Evolutionary conservation across 2,888 invertebrate species (phyloP), one percentile per base, ranked within the genome.

Genomic region (Sceliomorpha sp.): DNA sequence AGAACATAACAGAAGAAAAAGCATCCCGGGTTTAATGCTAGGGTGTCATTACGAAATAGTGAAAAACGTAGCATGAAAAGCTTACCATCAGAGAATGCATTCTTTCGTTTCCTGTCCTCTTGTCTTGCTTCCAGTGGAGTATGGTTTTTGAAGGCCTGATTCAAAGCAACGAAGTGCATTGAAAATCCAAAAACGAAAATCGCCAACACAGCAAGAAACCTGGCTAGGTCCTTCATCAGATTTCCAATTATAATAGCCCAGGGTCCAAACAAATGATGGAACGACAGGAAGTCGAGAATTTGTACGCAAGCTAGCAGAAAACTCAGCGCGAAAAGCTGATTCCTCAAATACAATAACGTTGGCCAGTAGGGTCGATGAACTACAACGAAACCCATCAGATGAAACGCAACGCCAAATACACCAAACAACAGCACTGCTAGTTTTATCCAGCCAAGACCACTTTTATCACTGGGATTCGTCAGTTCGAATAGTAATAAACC

Each of bases 221-320:
- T 91, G n/a, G 96, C 96, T 77, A 98, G 90, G 89, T 98, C 98
- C 88, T 96, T 96, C 92, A 96, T 94, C 55, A 96, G 90, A 88
- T 96, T 96, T 13, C 98, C 96, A 83, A 99, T 99, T 88, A 99
- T 99, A 85, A 99, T 99, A 24, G 99, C 99, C 99, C 99, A 99
- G 0, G 99, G 99, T 39, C 99, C 99, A 87, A 99, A 99, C 12
- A 99, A 91, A 89, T 99, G 98, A 89, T 99, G 99, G 88, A 99
- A 99, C 14, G 98, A 98, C 42, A 99, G 90, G 88, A 99, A 99
- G 90, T 98, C 97, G 83, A 99, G 90, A 82, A 99, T 96, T 90
- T 99, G 98, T 42, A 99, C 98, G 89, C 99, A 99, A 53, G 98
- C 98, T 80, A 98, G 90, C 67, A 99, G 91, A 87, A 99, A 95